A percentile compares a stretch with the other conserved stretches of the same genome.
phyloP scores from a whole-genome alignment of 2,113 vertebrate genomes.

The Phaetusa simplex region DNA sequence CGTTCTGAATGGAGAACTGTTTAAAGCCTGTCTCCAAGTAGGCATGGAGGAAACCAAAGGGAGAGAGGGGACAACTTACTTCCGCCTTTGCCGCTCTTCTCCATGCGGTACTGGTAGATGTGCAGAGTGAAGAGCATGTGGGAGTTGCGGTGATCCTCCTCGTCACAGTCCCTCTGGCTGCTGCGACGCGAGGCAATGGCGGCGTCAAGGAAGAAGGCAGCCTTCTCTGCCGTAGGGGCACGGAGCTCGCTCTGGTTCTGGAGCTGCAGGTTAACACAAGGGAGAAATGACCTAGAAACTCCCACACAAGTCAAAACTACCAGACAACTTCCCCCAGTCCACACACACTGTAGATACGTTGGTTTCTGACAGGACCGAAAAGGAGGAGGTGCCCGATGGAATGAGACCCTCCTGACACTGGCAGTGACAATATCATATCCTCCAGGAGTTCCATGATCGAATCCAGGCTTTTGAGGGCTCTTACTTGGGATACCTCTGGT shows the following conservation, averaged over 20 bases:
- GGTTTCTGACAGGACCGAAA: neutral
- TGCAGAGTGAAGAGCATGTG: conserved; percentile 99
- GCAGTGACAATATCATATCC: neutral
- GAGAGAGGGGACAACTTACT: conserved; percentile 78
- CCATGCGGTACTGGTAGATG: conserved; percentile 98
- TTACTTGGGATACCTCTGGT: neutral
- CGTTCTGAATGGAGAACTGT: neutral
- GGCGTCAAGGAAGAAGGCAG: conserved; percentile 93
- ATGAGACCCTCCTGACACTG: neutral
- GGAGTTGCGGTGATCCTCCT: conserved; percentile 93
- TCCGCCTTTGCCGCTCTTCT: conserved; percentile 94
- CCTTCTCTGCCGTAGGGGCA: conserved; percentile 93
- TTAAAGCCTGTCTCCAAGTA: neutral
- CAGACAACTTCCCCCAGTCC: neutral
- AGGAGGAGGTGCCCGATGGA: neutral
- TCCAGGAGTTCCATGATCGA: neutral
- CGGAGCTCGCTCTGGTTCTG: conserved; percentile 98
- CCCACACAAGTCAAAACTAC: neutral
- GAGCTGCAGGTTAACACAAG: conserved; percentile 75
- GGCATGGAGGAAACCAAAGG: neutral
- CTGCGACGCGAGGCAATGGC: conserved; percentile 90
- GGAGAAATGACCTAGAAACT: neutral
- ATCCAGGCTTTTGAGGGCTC: neutral
- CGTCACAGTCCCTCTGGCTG: conserved; percentile 82
- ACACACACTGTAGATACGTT: accelerated